Percentiles rank a stretch among this genome's conserved stretches.
phyloP scores from a whole-genome alignment of 2,888 invertebrate genomes.

The Dascillus cervinus region DNA sequence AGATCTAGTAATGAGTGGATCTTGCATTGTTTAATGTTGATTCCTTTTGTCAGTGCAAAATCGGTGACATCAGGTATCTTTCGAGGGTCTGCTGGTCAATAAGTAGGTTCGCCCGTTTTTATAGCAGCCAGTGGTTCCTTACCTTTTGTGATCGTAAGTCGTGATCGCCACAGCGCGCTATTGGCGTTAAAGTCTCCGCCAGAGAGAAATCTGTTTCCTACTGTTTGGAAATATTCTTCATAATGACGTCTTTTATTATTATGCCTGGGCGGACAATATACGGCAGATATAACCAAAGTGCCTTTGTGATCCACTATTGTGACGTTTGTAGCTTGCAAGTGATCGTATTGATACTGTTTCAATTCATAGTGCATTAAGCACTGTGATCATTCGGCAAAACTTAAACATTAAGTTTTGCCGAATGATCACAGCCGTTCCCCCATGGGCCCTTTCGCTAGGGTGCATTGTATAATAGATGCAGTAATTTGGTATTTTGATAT shows the following conservation, averaged over 20 bases:
- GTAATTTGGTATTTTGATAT: too few relatives aligned
- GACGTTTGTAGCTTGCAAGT: constrained; percentile 4
- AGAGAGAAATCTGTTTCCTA: constrained; percentile 15
- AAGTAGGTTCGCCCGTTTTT: constrained; percentile 19
- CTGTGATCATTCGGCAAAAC: constrained; percentile 3
- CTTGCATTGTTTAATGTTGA: constrained; percentile 5
- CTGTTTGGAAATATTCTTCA: constrained; percentile 11
- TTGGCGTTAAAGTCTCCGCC: constrained; percentile 20
- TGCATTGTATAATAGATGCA: too few relatives aligned
- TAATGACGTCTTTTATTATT: constrained; percentile 13
- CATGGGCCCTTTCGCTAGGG: too few relatives aligned
- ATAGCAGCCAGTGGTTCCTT: constrained; percentile 5
- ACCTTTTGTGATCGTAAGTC: constrained; percentile 12
- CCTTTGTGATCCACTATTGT: constrained; percentile 6
- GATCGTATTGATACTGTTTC: constrained; percentile 2
- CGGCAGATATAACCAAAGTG: constrained; percentile 8
- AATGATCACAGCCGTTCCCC: too few relatives aligned
- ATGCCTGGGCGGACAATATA: constrained; percentile 18
- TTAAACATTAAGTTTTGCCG: too few relatives aligned
- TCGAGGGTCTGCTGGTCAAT: constrained; percentile 22
- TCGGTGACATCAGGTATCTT: too few relatives aligned
- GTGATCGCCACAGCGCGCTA: constrained; percentile 19
- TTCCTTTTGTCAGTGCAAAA: constrained; percentile 11
- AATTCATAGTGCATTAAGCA: constrained; percentile 1
- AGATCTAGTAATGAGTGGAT: constrained; percentile 15